Evolutionary conservation across 2,888 invertebrate genomes (phyloP), one percentile per base, ranked within the genome.

Genomic region (Thecophora atra): DNA sequence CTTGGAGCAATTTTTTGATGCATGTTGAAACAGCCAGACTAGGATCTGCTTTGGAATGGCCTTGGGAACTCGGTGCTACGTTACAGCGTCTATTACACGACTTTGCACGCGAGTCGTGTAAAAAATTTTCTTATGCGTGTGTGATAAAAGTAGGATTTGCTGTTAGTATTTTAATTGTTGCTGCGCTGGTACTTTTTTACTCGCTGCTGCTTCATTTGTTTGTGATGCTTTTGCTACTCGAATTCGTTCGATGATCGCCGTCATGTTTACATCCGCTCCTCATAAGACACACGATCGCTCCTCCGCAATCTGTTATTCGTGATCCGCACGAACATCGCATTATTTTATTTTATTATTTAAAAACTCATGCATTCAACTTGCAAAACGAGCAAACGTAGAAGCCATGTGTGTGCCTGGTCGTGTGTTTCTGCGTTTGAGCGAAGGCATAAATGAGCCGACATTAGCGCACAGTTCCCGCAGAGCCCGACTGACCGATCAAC

Each of bases 281-380:
- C 67, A 30, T 54, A n/a, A 70, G 54, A 37, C 42, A 71, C 21
- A 17, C 6, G 56, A 56, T 37, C 37, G n/a, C 26, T 58, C 28
- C 24, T 21, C 13, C 47, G 58, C 58, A 11, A 19, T 42, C 26
- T 21, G 44, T 51, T 30, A 69, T 62, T 30, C 21, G 60, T 30
- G 60, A 69, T 67, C 64, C 37, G 66, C 71, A 71, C 71, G 71
- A 71, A 71, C 37, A 24, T 15, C 44, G 30, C 58, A 71, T 66
- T 71, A 66, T 63, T 70, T 70, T 52, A 70, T 63, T 58, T 58
- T 66, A 71, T 51, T 66, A 71, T 66, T 65, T 66, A 71, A 47
- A 66, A 66, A 51, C 44, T 66, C 60, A 44, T 69, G 69, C 30
- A 69, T 69, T 69, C 28, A 60, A 62, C 60, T 60, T 47, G 69